Conservation (phyloP, 2,113 vertebrate species). For the Lagopus muta region DNA sequence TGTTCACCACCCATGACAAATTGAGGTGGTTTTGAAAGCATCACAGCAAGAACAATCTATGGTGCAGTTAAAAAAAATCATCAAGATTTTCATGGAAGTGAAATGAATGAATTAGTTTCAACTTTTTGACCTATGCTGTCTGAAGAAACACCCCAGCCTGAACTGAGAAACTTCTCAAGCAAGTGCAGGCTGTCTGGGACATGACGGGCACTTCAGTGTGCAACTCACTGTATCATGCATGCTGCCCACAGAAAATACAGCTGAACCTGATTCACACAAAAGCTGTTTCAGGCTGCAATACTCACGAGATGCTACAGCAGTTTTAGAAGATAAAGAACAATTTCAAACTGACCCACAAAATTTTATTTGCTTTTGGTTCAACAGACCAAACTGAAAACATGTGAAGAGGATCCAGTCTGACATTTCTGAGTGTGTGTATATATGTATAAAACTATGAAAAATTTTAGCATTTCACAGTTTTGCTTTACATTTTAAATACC, state of each 20-base stretch:
- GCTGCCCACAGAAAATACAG: background rate
- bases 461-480: background rate
- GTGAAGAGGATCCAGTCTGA: background rate
- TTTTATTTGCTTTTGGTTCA: background rate
- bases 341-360: background rate
- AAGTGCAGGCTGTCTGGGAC: background rate
- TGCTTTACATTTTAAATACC: background rate
- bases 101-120: background rate
- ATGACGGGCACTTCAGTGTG: rapidly evolving
- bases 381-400: background rate
- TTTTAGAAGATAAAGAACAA: background rate
- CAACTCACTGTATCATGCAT: background rate
- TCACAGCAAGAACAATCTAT: background rate
- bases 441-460: background rate
- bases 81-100: background rate
- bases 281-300: background rate
- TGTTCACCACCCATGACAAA: background rate
- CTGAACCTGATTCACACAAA: background rate
- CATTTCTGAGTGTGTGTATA: background rate
- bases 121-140: background rate
- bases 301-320: background rate
- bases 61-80: background rate
- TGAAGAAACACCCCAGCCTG: background rate
- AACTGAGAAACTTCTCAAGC: background rate
- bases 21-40: background rate